Evolutionary conservation across 2,888 invertebrate genomes (phyloP).

Genomic region (Drosophila maculinotata): DNA sequence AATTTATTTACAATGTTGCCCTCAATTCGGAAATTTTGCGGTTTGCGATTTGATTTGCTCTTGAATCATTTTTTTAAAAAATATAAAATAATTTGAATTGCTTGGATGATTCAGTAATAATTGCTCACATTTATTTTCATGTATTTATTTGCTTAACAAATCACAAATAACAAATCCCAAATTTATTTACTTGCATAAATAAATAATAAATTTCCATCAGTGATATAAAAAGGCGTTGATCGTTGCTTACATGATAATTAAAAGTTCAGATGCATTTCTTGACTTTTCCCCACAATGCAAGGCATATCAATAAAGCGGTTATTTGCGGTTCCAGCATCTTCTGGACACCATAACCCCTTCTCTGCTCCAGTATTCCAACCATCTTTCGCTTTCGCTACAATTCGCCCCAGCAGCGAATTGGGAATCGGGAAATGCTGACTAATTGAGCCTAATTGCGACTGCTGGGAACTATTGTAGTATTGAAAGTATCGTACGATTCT

Average conservation of each 20-base stretch:
- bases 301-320: constrained; percentile 22
- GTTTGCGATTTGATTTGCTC: background rate
- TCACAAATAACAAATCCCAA: too few species aligned
- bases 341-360: constrained; percentile 2
- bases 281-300: background rate
- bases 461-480: constrained; percentile 15
- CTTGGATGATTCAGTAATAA: too few species aligned
- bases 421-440: constrained; percentile 37
- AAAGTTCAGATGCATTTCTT: background rate
- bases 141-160: too few species aligned
- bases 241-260: background rate
- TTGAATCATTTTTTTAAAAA: background rate
- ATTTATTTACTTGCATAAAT: too few species aligned
- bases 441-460: constrained; percentile 67
- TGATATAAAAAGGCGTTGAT: background rate
- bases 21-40: background rate
- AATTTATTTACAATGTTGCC: background rate
- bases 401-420: constrained; percentile 14
- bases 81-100: too few species aligned
- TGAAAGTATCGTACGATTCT: constrained; percentile 26
- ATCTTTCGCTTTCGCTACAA: constrained; percentile 26
- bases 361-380: constrained; percentile 5
- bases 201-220: too few species aligned
- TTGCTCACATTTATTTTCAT: background rate
- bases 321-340: constrained; percentile 7